Base-by-base conservation (phyloP, 2,888 invertebrate genomes). In the Melolontha melolontha region DNA sequence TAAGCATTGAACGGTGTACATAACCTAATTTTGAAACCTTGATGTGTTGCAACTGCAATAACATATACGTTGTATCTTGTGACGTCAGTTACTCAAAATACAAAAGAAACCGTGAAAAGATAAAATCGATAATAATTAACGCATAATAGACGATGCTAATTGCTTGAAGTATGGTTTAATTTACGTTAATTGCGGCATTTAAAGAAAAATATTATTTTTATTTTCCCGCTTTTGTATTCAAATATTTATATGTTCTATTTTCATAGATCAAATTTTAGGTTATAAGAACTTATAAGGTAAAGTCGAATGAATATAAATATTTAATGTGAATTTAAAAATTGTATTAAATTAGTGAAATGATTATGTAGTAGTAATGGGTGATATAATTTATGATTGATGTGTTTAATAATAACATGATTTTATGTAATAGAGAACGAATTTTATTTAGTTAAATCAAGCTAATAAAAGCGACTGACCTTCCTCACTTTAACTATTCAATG, bases 391-490 rank as follows among this genome's bases (percentile, higher is more conserved):
- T 22, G 22, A 22, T 22, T 4, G 22, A 22, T 22, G 4, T 4
- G 22, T 22, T 22, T 22, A 22, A 22, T 22, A 22, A 22, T 22
- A 14, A 11, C n/a, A 34, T 34, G n/a, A 16, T 5, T 39, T 59
- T 42, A 39, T 41, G 55, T 12, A 40, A 55, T 39, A 29, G 42
- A 16, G 14, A 8, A 17, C n/a, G 22, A 42, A 47, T 22, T 29
- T 22, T 29, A n/a, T 22, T 22, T 14, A 49, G 29, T 11, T 14
- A 11, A 29, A 64, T 4, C 52, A 29, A 22, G 14, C 11, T 5
- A n/a, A 27, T 22, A 64, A 52, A 52, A 14, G 51, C 44, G 47
- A 66, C 66, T 66, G 66, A 66, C 66, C 66, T 66, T 66, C 47
- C 50, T 34, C 29, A 59, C 44, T 27, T 29, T 47, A 27, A 57